Evolutionary conservation across 2,797 vertebrate species (phyloP).

Genomic region (Carduelis carduelis): DNA sequence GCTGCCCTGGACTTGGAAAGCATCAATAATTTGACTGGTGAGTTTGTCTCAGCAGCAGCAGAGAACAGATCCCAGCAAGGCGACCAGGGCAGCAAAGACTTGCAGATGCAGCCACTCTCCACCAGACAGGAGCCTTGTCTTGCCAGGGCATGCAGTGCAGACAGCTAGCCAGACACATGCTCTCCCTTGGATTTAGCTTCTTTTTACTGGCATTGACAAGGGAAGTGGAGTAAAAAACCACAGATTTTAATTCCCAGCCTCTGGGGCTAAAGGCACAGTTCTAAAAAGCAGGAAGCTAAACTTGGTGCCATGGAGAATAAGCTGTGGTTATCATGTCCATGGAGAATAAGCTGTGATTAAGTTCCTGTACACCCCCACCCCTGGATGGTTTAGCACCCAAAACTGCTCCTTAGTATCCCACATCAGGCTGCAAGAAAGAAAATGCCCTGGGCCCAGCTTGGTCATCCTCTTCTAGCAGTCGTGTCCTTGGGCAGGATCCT

Average conservation of each 20-base stretch:
- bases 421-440: neutral
- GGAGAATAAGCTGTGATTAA: neutral
- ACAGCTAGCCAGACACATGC: neutral
- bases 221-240: neutral
- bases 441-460: neutral
- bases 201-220: neutral
- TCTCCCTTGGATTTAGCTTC: neutral
- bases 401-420: neutral
- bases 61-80: conserved; percentile 12
- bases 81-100: neutral
- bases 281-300: neutral
- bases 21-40: neutral
- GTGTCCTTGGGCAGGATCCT: neutral
- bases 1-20: conserved; percentile 13
- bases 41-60: conserved; percentile 9
- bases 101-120: neutral
- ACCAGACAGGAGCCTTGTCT: neutral
- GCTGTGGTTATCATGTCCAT: neutral
- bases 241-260: neutral
- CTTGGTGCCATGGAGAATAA: neutral
- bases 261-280: neutral
- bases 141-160: neutral
- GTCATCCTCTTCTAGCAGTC: neutral
- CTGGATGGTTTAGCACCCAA: neutral
- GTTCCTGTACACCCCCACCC: neutral